Evolutionary conservation across 2,888 invertebrate genomes (phyloP), one percentile per base, ranked within the genome.

Genomic region (Amphipyra berbera): DNA sequence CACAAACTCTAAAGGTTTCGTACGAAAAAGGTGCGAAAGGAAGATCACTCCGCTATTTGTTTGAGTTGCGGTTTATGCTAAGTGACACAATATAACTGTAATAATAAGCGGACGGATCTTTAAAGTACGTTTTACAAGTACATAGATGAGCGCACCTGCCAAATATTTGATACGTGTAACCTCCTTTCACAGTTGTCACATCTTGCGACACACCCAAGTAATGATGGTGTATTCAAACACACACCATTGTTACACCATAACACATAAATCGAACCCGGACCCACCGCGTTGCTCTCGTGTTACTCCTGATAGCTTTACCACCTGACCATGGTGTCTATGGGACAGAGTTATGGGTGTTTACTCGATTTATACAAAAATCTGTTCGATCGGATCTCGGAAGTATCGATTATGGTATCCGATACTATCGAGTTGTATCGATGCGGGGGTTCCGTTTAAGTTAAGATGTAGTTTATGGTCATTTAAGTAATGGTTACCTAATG

Each of bases 321-420:
- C 49, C 40, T 42, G 44, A 49, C 56, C 46, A 50, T 38, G 44
- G 74, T 33, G 73, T 73, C 14, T 44, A 68, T 44, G 75, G 52
- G 48, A 48, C 76, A 61, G 61, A 76, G 40, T 67, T 68, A 76
- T 68, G 49, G 30, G 30, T 64, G 62, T 59, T 52, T 54, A 68
- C 48, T 54, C 60, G 54, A 70, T 67, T 61, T 59, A 76, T 59
- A 69, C 57, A 47, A 63, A 55, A 68, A 79, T 63, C 61, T 68
- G 72, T 76, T 66, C 42, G 66, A 69, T 79, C 77, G 77, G 77
- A 78, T 77, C 78, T 78, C 77, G 77, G 77, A 78, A 78, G 77
- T 78, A 80, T 78, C 78, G 78, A 73, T 73, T 76, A 70, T 63
- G 60, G 50, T 48, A 14, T 21, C 42, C 48, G 54, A 49, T 54